Conservation (phyloP, 2,888 invertebrate genomes). For the Ceriagrion tenellum region DNA sequence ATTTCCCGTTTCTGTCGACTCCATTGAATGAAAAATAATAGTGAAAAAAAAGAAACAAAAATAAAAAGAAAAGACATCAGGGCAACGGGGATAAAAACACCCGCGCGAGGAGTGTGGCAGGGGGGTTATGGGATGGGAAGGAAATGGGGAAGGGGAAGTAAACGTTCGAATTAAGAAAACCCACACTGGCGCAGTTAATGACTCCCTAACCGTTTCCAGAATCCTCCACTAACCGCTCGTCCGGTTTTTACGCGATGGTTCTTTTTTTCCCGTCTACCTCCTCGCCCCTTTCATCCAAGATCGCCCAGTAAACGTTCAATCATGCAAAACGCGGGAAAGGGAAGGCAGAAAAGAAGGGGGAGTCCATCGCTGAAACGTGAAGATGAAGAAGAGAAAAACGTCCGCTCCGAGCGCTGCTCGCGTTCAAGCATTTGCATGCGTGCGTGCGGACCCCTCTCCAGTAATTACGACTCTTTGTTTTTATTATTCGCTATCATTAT, state of each 20-base stretch:
- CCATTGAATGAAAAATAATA: too few relatives aligned
- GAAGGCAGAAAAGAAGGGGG: background rate
- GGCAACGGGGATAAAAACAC: background rate
- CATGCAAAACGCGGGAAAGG: constrained; percentile 27
- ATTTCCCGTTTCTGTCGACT: too few relatives aligned
- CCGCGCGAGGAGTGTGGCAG: background rate
- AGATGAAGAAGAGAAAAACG: too few relatives aligned
- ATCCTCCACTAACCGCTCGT: background rate
- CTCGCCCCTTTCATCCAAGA: background rate
- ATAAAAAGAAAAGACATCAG: background rate
- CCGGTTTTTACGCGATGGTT: background rate
- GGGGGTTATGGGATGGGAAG: background rate
- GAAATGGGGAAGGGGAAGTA: too few relatives aligned
- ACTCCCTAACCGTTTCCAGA: background rate
- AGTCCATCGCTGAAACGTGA: too few relatives aligned
- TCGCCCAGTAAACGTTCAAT: background rate
- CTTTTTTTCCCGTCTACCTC: background rate
- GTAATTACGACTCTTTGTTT: background rate
- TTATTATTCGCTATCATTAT: background rate
- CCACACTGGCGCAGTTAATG: background rate
- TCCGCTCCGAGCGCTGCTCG: background rate
- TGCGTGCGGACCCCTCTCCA: background rate
- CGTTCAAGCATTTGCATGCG: constrained; percentile 20
- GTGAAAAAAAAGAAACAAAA: background rate
- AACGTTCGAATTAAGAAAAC: constrained; percentile 10